Evolutionary conservation across 2,888 invertebrate genomes (phyloP), one percentile per base, ranked within the genome.

Genomic region (Allygus modestus): DNA sequence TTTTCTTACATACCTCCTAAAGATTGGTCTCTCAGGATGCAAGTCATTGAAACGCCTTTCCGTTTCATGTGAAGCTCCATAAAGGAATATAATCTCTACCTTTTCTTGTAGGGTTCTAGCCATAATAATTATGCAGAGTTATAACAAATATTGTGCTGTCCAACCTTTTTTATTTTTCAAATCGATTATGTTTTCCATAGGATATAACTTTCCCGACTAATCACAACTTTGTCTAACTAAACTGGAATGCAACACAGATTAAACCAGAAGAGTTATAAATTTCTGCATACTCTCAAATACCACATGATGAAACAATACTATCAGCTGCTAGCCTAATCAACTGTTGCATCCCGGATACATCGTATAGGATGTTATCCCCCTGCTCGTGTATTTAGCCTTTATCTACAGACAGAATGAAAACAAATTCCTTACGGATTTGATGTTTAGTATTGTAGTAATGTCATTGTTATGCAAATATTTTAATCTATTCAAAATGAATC

Each of bases 51-150:
- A 69, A 5, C 69, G 31, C 69, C 31, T 11, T 69, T 33, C 69
- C 1, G 33, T 69, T 69, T 69, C 69, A 28, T 41, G n/a, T 4
- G 73, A 73, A 15, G 41, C 41, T 17, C 73, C 41, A 41, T 15
- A 73, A 7, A 73, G n/a, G n/a, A 73, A 73, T 9, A 73, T 73
- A 1, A 41, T 41, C 31, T 73, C 73, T 28, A 73, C n/a, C n/a
- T 37, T 37, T 15, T 73, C 73, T 37, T 37, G 11, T 41, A 73
- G 41, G 12, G 41, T 11, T 2, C 20, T n/a, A 15, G 33, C 33
- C 33, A 73, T 41, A 17, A 51, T 17, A 51, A 51, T 17, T 17
- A 17, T 15, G 17, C 15, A 51, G 17, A 51, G 46, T 17, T 46
- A 12, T 2, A 46, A 46, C 12, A 46, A 17, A 46, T 17, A 17